Evolutionary conservation across 2,888 invertebrate genomes (phyloP), one percentile per base, ranked within the genome.

Genomic region (Vanessa cardui): DNA sequence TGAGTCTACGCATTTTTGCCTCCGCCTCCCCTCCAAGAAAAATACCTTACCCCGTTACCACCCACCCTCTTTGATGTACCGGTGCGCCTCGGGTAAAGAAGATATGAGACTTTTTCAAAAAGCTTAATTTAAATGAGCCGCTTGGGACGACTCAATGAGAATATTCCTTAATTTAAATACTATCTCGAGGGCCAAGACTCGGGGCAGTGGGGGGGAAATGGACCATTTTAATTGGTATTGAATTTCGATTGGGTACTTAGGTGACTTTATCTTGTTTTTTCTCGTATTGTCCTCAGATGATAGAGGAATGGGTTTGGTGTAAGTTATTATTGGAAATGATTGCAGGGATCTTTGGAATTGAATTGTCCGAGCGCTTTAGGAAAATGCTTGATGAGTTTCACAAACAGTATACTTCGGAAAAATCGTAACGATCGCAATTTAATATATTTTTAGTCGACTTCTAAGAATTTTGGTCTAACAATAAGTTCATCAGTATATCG

Each of bases 51-150:
- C 87, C 87, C 80, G 81, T 83, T 78, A 80, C 87, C 85, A 84
- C 82, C 82, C 77, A 85, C 80, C 84, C 85, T 81, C 83, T 89
- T 89, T 89, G 90, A 89, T 86, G 90, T 90, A 86, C 89, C 90
- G 86, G 83, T 83, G 83, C 84, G 88, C 89, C 89, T 82, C 88
- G 86, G 88, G 84, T 88, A 89, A 91, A 89, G 89, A 90, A 92
- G 92, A 92, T 92, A 92, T 92, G 92, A 90, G 92, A 90, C 86
- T 91, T 92, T 92, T 90, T 91, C 89, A 89, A 89, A 90, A 92
- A 90, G 91, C 92, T 91, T 92, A 92, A 92, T 92, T 92, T 92
- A 92, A 92, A 92, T 90, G 89, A 92, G 90, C 78, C 86, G 83
- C 84, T 81, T 72, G 88, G 85, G 85, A 90, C 85, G 86, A 81